Conservation (phyloP, 2,797 vertebrate species). For the Chelmon rostratus region DNA sequence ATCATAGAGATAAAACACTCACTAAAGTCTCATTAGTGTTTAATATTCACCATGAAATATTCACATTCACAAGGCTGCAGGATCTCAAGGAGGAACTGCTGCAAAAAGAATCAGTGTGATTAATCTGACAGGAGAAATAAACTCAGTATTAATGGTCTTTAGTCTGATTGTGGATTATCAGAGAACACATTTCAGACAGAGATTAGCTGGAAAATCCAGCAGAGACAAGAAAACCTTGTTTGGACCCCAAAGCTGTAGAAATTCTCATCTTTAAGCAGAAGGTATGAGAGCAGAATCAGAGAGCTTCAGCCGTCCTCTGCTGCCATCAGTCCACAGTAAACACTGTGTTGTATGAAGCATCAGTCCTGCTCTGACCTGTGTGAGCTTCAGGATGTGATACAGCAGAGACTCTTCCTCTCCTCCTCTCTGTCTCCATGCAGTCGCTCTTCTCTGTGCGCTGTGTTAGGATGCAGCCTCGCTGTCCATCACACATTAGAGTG, state of each 20-base stretch:
- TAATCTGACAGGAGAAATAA: not conserved
- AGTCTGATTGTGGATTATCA: not conserved
- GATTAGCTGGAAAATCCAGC: not conserved
- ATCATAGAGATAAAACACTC: not conserved
- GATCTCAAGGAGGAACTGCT: not conserved
- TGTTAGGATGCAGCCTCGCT: not conserved
- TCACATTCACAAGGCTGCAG: not conserved
- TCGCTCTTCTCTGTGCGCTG: not conserved
- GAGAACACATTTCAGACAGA: not conserved
- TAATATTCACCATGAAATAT: conserved; percentile 7
- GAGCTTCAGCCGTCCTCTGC: too few relatives aligned
- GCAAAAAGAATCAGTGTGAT: too few relatives aligned
- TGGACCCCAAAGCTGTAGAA: not conserved
- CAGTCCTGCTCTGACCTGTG: too few relatives aligned
- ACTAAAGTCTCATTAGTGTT: not conserved
- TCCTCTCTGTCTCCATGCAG: not conserved
- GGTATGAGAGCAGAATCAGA: too few relatives aligned
- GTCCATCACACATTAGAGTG: not conserved
- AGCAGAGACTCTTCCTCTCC: not conserved
- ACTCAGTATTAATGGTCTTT: not conserved
- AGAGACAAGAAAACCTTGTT: conserved; percentile 1
- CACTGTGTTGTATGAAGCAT: too few relatives aligned
- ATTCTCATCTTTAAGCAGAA: not conserved
- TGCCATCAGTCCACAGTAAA: too few relatives aligned
- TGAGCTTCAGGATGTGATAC: not conserved